Base-by-base conservation (phyloP, 2,888 invertebrate species). In the Cheilosia grossa region DNA sequence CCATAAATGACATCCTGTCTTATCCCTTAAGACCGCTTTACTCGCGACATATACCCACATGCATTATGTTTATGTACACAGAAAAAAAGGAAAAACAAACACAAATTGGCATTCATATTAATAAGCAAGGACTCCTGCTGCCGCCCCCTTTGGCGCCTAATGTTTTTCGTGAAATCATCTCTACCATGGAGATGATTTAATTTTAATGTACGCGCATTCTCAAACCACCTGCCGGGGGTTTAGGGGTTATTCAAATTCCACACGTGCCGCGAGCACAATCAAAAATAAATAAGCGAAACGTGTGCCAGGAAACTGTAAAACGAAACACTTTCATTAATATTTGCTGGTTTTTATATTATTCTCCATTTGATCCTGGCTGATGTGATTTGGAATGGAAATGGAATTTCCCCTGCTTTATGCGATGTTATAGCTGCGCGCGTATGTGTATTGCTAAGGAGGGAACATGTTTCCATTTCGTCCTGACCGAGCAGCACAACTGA, bases 261-360 rank as follows among this genome's bases (percentile, higher is more conserved):
- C 51, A 30, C 49, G 9, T 21, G 51, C 51, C 49, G n/a, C 15
- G 19, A 33, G 63, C 9, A 37, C 58, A 77, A 77, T 67, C 69
- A 61, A 75, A 75, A 75, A 42, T 59, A 58, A 67, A 75, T 61
- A 69, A 77, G 66, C 30, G 42, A 21, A 74, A 74, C 73, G 24
- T 64, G 51, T 54, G 53, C 49, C 15, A 73, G 21, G 67, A 58
- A 59, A 70, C 70, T 73, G 2, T 21, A 53, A 63, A 53, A 63
- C 17, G 61, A 72, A 72, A 53, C 61, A 61, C 37, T 61, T 63
- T 73, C 63, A 73, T 73, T 72, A 61, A 63, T 63, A 44, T 63
- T 49, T 49, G 33, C 37, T 54, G 27, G 56, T 53, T 37, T 72
- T 72, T 40, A 4, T 59, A 37, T 72, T 53, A 17, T 73, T 33